Evolutionary conservation across 1,140 invertebrate species (phyloP), one percentile per base, ranked within the genome.

Genomic region (Belonocnema kinseyi): DNA sequence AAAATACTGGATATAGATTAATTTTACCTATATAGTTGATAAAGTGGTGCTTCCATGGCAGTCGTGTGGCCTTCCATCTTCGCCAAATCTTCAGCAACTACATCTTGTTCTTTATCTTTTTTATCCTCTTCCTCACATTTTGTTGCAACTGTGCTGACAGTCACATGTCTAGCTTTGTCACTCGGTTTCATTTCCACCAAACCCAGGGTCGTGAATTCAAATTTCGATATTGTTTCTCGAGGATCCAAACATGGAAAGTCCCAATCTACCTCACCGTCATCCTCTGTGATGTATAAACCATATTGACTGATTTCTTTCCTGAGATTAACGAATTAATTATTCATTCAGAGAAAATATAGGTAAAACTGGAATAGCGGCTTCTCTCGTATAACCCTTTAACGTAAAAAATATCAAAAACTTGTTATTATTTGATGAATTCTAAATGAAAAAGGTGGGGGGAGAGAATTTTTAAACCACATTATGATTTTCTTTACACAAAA

Each of bases 261-360:
- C 90, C 94, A 94, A 90, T 98, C 97, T 52, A 98, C 96, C 91
- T 98, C 98, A n/a, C 98, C 98, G 90, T 98, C 97, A 87, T 99
- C 98, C 92, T 99, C 98, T 17, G 96, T 97, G 85, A 99, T 97
- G 86, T 97, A 97, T 54, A 99, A 91, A 58, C 96, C 96, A 91
- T 97, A 98, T 82, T 94, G 93, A 54, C 92, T 90, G 4, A 94
- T 93, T 75, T 92, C 89, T 70, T 92, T 88, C 70, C 93, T 94
- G 17, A n/a, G 77, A 83, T 71, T 52, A 17, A 50, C 52, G 61
- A 46, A 21, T 40, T 33, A 1, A 50, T 66, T 21, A 73, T 26
- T 14, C 11, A 33, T 33, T 77, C 4, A 50, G 73, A 17, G 58
- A 53, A 33, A 50, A n/a, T n/a, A n/a, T n/a, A n/a, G n/a, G n/a